Conservation (phyloP, 2,113 vertebrate species). For the Hippocampus mohnikei region DNA sequence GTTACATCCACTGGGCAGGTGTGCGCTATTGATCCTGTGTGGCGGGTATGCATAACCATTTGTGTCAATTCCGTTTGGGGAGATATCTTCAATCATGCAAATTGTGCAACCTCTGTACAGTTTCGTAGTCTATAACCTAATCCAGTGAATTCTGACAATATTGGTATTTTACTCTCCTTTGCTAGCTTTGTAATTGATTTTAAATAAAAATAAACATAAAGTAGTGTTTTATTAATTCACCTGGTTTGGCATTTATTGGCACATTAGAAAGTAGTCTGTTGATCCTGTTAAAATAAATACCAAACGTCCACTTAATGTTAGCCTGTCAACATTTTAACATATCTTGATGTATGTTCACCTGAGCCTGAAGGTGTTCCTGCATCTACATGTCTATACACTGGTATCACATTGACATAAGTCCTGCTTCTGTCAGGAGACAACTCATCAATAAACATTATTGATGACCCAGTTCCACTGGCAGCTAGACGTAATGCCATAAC, state of each 20-base stretch:
- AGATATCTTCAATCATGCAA: background rate
- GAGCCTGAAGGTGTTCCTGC: background rate
- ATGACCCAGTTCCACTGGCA: background rate
- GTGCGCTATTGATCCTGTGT: conserved; percentile 16
- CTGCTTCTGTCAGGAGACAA: background rate
- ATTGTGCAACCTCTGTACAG: background rate
- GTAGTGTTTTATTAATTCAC: background rate
- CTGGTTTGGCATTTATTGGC: too few species aligned
- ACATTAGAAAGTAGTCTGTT: too few species aligned
- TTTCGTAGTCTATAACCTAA: background rate
- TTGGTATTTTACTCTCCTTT: too few species aligned
- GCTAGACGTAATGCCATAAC: background rate
- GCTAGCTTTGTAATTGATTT: background rate
- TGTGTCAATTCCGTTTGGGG: conserved; percentile 15
- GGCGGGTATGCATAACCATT: conserved; percentile 7
- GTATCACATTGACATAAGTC: background rate
- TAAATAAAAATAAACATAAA: background rate
- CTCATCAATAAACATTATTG: background rate
- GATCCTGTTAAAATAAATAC: too few species aligned
- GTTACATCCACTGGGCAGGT: conserved; percentile 33
- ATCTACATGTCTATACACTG: background rate
- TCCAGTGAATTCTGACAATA: too few species aligned
- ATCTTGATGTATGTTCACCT: background rate
- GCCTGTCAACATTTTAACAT: background rate
- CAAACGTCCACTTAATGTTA: too few species aligned